These are phyloP conservation scores for Etia nguti DNA, from an alignment of 2,113 vertebrate genomes.

Conservation along the genomic window DNA sequence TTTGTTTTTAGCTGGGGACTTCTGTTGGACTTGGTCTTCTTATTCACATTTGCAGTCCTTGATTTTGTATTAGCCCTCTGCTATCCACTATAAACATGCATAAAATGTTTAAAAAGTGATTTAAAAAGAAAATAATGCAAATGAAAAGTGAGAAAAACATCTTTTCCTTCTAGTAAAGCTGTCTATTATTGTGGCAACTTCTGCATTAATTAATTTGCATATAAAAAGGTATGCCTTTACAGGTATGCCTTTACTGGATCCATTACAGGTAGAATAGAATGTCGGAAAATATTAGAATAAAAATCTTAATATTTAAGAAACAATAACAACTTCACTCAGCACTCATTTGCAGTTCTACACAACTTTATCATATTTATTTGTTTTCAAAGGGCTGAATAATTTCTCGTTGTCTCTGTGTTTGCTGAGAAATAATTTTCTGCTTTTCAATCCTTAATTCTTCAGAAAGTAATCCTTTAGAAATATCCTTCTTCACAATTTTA, in stretches of 20 bases:
- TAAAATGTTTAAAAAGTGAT: neutral
- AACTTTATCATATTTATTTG: neutral
- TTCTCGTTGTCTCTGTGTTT: neutral
- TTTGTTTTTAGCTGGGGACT: neutral
- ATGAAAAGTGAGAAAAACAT: neutral
- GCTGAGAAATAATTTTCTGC: neutral
- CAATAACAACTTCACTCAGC: neutral
- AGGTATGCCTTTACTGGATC: neutral
- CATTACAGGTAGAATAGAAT: neutral
- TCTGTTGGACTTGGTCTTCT: neutral
- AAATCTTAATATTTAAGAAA: neutral
- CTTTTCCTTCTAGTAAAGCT: neutral
- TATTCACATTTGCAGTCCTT: neutral
- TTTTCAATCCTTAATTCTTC: neutral
- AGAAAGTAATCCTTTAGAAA: neutral
- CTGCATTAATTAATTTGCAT: neutral
- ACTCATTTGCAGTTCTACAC: neutral
- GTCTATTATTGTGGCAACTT: neutral
- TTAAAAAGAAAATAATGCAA: neutral
- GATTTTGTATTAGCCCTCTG: neutral
- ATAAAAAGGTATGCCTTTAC: neutral
- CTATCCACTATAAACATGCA: neutral
- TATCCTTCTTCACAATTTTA: neutral
- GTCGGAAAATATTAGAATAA: neutral
- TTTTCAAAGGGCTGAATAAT: neutral